phyloP scores from a whole-genome alignment of 2,797 vertebrate species.

The Falco berigora region DNA sequence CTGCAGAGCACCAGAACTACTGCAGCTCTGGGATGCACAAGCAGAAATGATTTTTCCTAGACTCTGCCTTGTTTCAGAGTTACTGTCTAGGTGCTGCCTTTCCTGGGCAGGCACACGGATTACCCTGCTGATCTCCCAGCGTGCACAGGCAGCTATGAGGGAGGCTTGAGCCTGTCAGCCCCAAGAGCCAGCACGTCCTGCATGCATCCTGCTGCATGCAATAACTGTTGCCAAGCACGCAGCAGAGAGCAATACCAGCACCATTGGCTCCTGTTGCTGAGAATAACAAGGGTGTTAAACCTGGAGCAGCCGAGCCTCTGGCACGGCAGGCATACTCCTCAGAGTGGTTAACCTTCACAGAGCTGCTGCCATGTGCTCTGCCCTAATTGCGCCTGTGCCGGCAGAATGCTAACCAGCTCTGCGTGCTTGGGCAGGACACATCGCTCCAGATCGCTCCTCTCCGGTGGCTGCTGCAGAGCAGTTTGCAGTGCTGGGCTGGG shows the following conservation, averaged over 20 bases:
- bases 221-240: neutral
- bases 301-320: neutral
- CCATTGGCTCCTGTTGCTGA: neutral
- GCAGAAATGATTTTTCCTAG: neutral
- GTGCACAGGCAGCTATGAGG: neutral
- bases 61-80: neutral
- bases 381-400: fast-evolving
- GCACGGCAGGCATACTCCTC: neutral
- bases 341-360: neutral
- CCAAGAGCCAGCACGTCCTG: fast-evolving
- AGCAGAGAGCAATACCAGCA: neutral
- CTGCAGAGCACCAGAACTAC: neutral
- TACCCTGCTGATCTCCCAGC: neutral
- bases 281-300: neutral
- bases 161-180: neutral
- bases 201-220: fast-evolving
- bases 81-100: neutral
- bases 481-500: neutral
- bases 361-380: neutral
- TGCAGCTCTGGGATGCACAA: fast-evolving
- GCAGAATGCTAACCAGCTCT: neutral
- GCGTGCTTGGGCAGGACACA: fast-evolving
- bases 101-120: neutral
- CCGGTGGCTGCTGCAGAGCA: neutral
- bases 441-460: fast-evolving